Evolutionary conservation across 1,140 invertebrate species (phyloP), one percentile per base, ranked within the genome.

Genomic region (Drosophila cardini): DNA sequence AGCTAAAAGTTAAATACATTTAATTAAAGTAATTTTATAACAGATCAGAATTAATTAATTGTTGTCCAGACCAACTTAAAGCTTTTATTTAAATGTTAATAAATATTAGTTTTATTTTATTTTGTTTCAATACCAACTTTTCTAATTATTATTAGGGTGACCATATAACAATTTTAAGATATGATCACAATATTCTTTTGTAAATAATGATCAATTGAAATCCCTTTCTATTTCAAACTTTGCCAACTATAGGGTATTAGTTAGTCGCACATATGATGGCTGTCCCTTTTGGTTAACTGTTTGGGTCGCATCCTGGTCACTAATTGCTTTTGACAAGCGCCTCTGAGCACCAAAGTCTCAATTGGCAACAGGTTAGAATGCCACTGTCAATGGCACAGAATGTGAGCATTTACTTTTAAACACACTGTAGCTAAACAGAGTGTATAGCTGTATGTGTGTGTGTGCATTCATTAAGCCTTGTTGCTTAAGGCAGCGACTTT

Each of bases 331-430:
- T 60, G 83, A 87, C 84, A 82, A 43, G 43, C 38, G 13, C 42
- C 48, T 38, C 48, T 38, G 30, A 30, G 34, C 48, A 36, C 4
- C 40, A 13, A 11, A 32, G 45, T 63, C 53, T 62, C 58, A 58
- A 70, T 78, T 76, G 83, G 72, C 82, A 86, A 87, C 82, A 83
- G 83, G 79, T 86, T 78, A 63, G 65, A 86, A 65, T 82, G 73
- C 48, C 70, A 30, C 68, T 11, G 21, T 36, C 30, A 21, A 21
- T n/a, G 32, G 67, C 15, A 43, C 26, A 36, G 72, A 53, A 52
- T 67, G 13, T 67, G 13, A 70, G 52, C 83, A 85, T 85, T 76
- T 62, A 87, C 71, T 82, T 85, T 45, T 57, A 61, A 32, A 65
- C 61, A 40, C 56, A 45, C 64, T 55, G 46, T 26, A n/a, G 40